Evolutionary conservation across 2,888 invertebrate species (phyloP).

Genomic region (Temnothorax rugatulus): DNA sequence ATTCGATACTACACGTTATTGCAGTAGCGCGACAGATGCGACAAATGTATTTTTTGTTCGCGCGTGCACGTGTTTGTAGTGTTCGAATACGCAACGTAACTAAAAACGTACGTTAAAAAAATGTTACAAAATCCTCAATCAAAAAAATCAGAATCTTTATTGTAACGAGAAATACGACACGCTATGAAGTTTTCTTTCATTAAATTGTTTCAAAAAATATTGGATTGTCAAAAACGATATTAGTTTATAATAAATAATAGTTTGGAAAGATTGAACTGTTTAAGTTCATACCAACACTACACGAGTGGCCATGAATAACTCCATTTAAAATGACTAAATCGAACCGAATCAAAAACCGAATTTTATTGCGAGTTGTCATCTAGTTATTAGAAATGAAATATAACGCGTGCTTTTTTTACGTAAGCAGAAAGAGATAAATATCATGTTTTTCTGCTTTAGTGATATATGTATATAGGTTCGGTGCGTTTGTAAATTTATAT

Average conservation of each 20-base stretch:
- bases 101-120: constrained; percentile 33
- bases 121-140: constrained; percentile 25
- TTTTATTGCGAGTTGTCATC: neutral
- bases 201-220: constrained; percentile 29
- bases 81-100: constrained; percentile 13
- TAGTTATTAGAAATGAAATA: neutral
- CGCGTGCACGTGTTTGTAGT: neutral
- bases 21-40: constrained; percentile 33
- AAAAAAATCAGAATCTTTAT: constrained; percentile 41
- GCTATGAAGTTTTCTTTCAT: constrained; percentile 30
- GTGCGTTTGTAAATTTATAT: neutral
- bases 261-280: neutral
- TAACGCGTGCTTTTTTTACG: neutral
- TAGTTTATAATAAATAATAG: neutral
- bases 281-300: neutral
- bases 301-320: neutral
- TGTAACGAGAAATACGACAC: constrained; percentile 16
- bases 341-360: neutral
- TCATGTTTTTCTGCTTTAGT: neutral
- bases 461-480: neutral
- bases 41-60: constrained; percentile 43
- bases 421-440: neutral
- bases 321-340: neutral
- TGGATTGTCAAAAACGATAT: neutral
- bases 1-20: constrained; percentile 35